Percentiles rank a stretch among this genome's conserved stretches.
These are phyloP conservation scores for Asteroscopus sphinx DNA, from an alignment of 2,888 invertebrate species.

Conservation along the genomic window DNA sequence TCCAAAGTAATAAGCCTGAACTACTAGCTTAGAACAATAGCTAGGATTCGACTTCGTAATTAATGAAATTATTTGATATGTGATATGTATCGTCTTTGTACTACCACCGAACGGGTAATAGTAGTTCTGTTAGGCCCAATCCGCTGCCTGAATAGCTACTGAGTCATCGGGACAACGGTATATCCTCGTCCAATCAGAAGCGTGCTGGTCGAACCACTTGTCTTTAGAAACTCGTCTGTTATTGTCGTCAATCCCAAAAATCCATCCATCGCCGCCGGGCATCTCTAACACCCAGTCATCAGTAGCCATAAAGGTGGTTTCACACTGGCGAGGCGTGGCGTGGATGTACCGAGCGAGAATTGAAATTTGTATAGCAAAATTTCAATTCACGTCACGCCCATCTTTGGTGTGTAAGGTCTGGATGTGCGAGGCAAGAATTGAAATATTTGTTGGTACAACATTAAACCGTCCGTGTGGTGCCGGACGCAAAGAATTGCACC, in stretches of 20 bases:
- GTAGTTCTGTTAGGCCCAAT: conserved; percentile 71
- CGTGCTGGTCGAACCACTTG: conserved; percentile 71
- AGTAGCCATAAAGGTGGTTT: too few relatives aligned
- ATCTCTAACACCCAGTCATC: conserved; percentile 74
- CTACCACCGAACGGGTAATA: conserved; percentile 67
- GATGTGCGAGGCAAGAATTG: too few relatives aligned
- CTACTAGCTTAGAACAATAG: conserved; percentile 75
- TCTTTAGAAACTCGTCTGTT: conserved; percentile 71
- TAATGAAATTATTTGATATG: conserved; percentile 65
- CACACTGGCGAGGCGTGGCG: too few relatives aligned
- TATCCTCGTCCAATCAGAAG: conserved; percentile 71
- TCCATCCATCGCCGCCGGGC: conserved; percentile 69
- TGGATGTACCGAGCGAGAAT: too few relatives aligned
- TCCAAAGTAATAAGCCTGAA: conserved; percentile 74
- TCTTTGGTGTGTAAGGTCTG: too few relatives aligned
- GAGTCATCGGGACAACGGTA: conserved; percentile 67
- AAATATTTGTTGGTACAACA: too few relatives aligned
- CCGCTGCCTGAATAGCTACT: conserved; percentile 65
- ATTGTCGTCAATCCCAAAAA: conserved; percentile 65
- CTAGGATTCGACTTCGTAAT: conserved; percentile 68
- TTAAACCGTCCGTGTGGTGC: too few relatives aligned
- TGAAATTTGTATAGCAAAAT: too few relatives aligned
- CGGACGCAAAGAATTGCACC: too few relatives aligned
- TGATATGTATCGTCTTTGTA: conserved; percentile 69
- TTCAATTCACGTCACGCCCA: too few relatives aligned